Conservation (phyloP, 2,888 invertebrate genomes). For the Caenorhabditis sp. region DNA sequence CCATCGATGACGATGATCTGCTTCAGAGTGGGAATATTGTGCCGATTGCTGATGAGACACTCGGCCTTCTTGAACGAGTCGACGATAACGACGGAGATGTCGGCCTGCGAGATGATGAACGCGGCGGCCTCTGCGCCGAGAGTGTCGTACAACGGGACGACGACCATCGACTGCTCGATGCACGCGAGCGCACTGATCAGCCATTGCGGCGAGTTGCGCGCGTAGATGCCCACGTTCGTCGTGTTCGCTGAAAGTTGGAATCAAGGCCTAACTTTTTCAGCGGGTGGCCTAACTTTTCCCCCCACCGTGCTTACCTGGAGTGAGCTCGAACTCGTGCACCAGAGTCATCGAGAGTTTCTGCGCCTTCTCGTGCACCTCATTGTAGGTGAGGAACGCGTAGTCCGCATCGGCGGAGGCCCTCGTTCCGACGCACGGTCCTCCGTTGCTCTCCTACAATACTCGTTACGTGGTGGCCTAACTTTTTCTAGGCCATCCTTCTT, state of each 20-base stretch:
- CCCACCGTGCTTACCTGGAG: slow-evolving; percentile 63
- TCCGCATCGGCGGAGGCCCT: slow-evolving; percentile 57
- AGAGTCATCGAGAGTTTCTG: slow-evolving; percentile 65
- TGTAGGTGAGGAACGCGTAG: slow-evolving; percentile 69
- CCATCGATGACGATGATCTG: slow-evolving; percentile 71
- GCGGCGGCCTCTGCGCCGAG: slow-evolving; percentile 96
- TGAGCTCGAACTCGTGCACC: slow-evolving; percentile 65
- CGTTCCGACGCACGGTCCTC: slow-evolving; percentile 71
- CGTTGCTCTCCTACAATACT: slow-evolving; percentile 59
- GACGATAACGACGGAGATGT: slow-evolving; percentile 74
- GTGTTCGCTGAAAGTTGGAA: slow-evolving; percentile 62
- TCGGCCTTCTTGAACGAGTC: slow-evolving; percentile 63
- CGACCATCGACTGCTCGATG: slow-evolving; percentile 84
- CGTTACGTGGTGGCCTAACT: not conserved
- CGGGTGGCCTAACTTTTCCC: no score
- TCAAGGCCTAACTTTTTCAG: no score
- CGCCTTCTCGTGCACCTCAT: slow-evolving; percentile 66
- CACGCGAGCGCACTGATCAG: slow-evolving; percentile 69
- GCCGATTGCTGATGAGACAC: slow-evolving; percentile 19
- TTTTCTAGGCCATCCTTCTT: not conserved
- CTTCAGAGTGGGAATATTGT: slow-evolving; percentile 67
- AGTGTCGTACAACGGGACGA: slow-evolving; percentile 96
- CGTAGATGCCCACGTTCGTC: slow-evolving; percentile 92
- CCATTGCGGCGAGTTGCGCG: slow-evolving; percentile 92
- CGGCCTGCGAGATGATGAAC: slow-evolving; percentile 79